Conservation (phyloP, 1,140 invertebrate genomes). For the Monochamus saltuarius region DNA sequence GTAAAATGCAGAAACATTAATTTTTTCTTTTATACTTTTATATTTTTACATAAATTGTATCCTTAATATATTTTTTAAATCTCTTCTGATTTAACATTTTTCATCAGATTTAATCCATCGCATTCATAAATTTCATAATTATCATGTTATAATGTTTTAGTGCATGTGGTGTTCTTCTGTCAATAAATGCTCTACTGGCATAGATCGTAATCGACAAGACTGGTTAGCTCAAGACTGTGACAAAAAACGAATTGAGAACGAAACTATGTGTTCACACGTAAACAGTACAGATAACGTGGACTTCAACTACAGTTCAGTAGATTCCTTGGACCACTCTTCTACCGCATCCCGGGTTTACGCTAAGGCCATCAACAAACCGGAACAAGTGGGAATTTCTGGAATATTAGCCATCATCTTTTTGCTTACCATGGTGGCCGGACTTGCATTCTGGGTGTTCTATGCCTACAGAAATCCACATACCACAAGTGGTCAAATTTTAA, state of each 20-base stretch:
- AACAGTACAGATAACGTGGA: conserved; percentile 1
- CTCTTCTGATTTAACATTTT: too few species aligned
- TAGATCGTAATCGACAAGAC: conserved; percentile 83
- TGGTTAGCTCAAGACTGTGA: conserved; percentile 82
- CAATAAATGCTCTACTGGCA: conserved; percentile 84
- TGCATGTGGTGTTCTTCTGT: conserved; percentile 86
- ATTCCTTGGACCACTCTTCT: conserved; percentile 10
- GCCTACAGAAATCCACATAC: conserved; percentile 96
- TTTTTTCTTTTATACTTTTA: too few species aligned
- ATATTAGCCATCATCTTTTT: conserved; percentile 68
- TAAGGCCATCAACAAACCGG: conserved; percentile 6
- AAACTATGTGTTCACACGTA: conserved; percentile 50
- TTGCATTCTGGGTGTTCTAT: conserved; percentile 80
- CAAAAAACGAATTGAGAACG: conserved; percentile 51
- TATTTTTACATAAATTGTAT: too few species aligned
- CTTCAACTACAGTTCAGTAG: background rate
- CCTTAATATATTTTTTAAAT: too few species aligned
- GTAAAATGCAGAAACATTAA: too few species aligned
- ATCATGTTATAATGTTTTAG: too few species aligned
- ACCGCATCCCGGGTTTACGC: conserved; percentile 13
- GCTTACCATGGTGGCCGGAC: conserved; percentile 59
- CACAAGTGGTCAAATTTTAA: conserved; percentile 91
- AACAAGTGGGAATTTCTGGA: conserved; percentile 59
- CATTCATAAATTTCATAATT: too few species aligned
- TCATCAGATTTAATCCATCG: too few species aligned